These are phyloP conservation scores for Eulacestoma nigropectus DNA, from an alignment of 2,113 vertebrate species.

Conservation along the genomic window DNA sequence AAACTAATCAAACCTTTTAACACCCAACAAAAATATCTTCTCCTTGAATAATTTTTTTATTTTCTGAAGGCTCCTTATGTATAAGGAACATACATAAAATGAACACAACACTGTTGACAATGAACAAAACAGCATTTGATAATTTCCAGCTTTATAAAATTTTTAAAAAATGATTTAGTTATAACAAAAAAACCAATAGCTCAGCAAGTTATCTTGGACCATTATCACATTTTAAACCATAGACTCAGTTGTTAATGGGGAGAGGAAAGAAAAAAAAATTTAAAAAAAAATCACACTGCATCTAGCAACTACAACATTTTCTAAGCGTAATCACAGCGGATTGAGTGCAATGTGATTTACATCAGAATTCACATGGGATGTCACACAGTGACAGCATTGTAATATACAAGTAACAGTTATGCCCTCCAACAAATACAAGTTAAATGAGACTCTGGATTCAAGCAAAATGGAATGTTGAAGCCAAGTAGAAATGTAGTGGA, in stretches of 20 bases:
- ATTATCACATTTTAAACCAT: conserved; percentile 73
- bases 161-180: conserved; percentile 68
- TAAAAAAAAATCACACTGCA: conserved; percentile 64
- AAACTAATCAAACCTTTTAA: conserved; percentile 1
- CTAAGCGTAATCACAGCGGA: conserved; percentile 77
- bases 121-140: conserved; percentile 72
- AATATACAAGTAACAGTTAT: conserved; percentile 70
- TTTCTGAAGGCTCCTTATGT: conserved; percentile 71
- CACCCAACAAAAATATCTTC: not conserved
- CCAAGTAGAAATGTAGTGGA: conserved; percentile 75
- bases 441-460: conserved; percentile 63
- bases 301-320: conserved; percentile 70
- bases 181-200: conserved; percentile 69
- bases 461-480: conserved; percentile 72
- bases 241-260: conserved; percentile 61
- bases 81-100: conserved; percentile 78
- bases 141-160: conserved; percentile 74
- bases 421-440: conserved; percentile 69
- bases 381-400: conserved; percentile 94
- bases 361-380: conserved; percentile 76
- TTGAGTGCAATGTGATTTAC: conserved; percentile 75
- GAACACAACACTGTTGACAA: conserved; percentile 77
- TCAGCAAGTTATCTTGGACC: conserved; percentile 74
- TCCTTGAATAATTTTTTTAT: conserved; percentile 73
- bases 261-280: not conserved